Base-by-base conservation (phyloP, 2,888 invertebrate species). In the Netelia fuscicornis region DNA sequence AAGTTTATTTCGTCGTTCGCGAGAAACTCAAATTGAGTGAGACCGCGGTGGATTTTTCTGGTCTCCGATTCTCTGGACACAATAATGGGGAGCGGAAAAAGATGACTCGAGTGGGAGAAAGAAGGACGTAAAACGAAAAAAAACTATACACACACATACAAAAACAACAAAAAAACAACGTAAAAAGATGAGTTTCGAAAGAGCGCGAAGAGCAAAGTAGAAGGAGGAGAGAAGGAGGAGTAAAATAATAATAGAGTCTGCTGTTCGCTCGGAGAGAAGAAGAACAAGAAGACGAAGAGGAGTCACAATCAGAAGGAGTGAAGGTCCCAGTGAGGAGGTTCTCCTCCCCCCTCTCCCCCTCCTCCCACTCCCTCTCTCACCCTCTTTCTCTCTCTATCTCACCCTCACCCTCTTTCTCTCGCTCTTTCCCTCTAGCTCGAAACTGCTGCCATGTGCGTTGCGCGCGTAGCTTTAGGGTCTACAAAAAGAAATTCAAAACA, bases 181-280 rank as follows among this genome's bases (percentile, higher is more conserved):
- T 2, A 25, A 58, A 67, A 56, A 56, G 54, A 68, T 8, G 30
- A 70, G 44, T 23, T 48, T 52, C 25, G 11, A 83, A 70, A 81
- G 83, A 79, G 60, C 6, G 58, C 74, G 65, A 37, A 54, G 48
- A 42, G 68, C 62, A 68, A 58, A 23, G 80, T 37, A 30, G 30
- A 42, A 25, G 11, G 37, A 44, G 71, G 25, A 64, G 56, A 72
- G 52, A 17, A 72, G 85, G 75, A 82, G 82, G 82, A 85, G 85
- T 85, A 67, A 85, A 85, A 76, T 85, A 85, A 85, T 85, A 85
- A 85, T 85, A 85, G 85, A 82, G 85, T 85, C 82, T 65, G 82
- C 72, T 75, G 48, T 56, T 78, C 75, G 81, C 60, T 65, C 25
- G 52, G 75, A 65, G 62, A 62, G 62, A 62, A 80, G 76, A 67